phyloP scores from a whole-genome alignment of 2,888 invertebrate species.

The Epiblema foenella region DNA sequence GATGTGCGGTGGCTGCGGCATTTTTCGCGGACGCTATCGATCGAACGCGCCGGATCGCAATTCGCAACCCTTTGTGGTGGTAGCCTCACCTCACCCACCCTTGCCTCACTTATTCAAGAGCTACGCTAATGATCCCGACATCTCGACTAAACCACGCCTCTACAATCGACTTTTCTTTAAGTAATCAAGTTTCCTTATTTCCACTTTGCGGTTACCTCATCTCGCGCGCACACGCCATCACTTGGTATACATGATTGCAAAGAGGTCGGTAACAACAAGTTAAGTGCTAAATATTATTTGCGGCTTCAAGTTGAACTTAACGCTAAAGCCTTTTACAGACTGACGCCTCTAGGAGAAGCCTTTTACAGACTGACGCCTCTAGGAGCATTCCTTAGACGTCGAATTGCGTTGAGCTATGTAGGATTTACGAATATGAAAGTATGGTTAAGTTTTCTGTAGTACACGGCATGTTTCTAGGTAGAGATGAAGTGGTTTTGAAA shows the following conservation, averaged over 20 bases:
- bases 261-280: slow-evolving; percentile 28
- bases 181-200: slow-evolving; percentile 43
- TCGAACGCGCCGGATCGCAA: slow-evolving; percentile 60
- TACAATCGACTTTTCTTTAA: slow-evolving; percentile 45
- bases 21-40: slow-evolving; percentile 63
- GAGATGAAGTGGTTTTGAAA: slow-evolving; percentile 20
- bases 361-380: slow-evolving; percentile 2
- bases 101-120: slow-evolving; percentile 57
- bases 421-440: slow-evolving; percentile 7
- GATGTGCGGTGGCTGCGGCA: slow-evolving; percentile 51
- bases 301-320: slow-evolving; percentile 17
- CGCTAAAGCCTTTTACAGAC: slow-evolving; percentile 1
- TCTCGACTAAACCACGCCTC: slow-evolving; percentile 46
- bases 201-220: slow-evolving; percentile 27
- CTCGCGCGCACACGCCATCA: slow-evolving; percentile 20
- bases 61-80: slow-evolving; percentile 64
- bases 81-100: slow-evolving; percentile 56
- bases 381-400: neutral
- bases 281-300: slow-evolving; percentile 26
- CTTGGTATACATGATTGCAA: slow-evolving; percentile 22
- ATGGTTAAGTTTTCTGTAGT: slow-evolving; percentile 2
- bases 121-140: slow-evolving; percentile 51
- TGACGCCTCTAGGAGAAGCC: neutral
- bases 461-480: neutral
- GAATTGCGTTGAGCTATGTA: neutral